These are phyloP conservation scores for Dipodomys spectabilis DNA, from an alignment of 2,113 vertebrate species.

Conservation along the genomic window DNA sequence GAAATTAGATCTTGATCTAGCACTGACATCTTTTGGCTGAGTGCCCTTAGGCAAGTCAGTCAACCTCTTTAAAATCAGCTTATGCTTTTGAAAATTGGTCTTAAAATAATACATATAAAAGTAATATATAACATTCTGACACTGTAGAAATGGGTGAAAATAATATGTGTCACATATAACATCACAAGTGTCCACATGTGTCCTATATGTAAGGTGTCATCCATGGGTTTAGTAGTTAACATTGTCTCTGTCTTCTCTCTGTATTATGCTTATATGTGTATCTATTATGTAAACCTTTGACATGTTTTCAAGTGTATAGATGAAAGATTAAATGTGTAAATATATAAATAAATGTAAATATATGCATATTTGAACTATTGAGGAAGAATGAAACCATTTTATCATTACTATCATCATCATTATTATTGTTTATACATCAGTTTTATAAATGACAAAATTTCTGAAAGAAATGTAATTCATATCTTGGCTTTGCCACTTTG, in stretches of 20 bases:
- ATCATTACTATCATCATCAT: not conserved
- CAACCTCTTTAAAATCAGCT: not conserved
- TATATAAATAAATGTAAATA: no score
- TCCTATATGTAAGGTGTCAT: not conserved
- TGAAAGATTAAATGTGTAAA: not conserved
- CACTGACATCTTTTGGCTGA: not conserved
- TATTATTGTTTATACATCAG: not conserved
- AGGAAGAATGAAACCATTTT: not conserved
- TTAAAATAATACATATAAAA: not conserved
- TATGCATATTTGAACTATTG: not conserved
- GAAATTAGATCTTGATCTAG: not conserved
- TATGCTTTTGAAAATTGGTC: conserved; percentile 12
- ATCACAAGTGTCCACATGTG: not conserved
- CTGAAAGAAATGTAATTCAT: not conserved
- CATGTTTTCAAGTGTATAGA: not conserved
- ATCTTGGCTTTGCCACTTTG: not conserved
- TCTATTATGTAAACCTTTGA: not conserved
- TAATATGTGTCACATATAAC: not conserved
- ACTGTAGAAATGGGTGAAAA: not conserved
- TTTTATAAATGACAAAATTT: not conserved
- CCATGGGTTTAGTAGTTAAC: not conserved
- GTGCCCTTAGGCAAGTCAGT: not conserved
- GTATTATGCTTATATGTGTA: not conserved
- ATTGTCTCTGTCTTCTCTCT: not conserved
- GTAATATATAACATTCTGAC: not conserved